These are phyloP conservation scores for Tapirus terrestris DNA, from an alignment of 2,113 vertebrate genomes.

Conservation along the genomic window DNA sequence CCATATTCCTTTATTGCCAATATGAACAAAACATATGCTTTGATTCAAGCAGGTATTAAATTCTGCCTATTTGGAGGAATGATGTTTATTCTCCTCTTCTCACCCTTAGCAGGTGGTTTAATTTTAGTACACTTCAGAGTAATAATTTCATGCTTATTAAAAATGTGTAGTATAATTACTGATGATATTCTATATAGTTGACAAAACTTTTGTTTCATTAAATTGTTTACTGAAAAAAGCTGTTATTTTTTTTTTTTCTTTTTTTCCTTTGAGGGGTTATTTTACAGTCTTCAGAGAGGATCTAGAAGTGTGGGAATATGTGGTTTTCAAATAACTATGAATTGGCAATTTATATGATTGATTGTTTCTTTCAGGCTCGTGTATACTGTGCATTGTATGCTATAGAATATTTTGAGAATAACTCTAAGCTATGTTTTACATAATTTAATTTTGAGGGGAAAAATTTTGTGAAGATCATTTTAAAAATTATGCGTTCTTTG, in stretches of 20 bases:
- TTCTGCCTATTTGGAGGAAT: slow-evolving; percentile 46
- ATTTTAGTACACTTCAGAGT: slow-evolving; percentile 8
- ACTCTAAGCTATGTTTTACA: neutral
- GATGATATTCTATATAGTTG: neutral
- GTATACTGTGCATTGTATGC: neutral
- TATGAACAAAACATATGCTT: neutral
- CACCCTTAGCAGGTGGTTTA: slow-evolving; percentile 49
- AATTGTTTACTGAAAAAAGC: neutral
- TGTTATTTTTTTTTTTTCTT: neutral
- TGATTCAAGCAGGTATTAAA: neutral
- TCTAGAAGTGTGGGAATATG: neutral
- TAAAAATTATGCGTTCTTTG: neutral
- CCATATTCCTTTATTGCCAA: neutral
- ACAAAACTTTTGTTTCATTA: neutral
- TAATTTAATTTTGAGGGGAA: neutral
- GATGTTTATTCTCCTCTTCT: slow-evolving; percentile 41
- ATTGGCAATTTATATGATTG: neutral
- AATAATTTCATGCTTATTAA: slow-evolving; percentile 40
- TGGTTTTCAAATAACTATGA: neutral
- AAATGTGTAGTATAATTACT: slow-evolving; percentile 40
- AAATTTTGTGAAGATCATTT: neutral
- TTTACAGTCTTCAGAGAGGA: neutral
- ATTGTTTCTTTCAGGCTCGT: neutral
- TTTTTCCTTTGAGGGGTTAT: neutral
- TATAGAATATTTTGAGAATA: neutral